These are phyloP conservation scores for Harpegnathos saltator DNA, from an alignment of 1,140 invertebrate species.

Conservation along the genomic window DNA sequence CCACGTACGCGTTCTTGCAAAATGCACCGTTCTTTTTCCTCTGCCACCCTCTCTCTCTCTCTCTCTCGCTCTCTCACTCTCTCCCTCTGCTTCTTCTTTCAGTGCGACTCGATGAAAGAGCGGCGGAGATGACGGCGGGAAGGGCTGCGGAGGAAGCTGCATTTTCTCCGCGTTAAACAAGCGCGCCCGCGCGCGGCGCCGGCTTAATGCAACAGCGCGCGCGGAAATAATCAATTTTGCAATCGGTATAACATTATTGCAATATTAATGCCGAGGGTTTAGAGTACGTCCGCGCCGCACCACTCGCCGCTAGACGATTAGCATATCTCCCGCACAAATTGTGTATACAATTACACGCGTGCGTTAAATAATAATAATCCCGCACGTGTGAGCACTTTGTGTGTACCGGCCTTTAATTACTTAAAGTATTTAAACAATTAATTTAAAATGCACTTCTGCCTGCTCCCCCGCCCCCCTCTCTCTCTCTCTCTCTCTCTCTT, in stretches of 20 bases:
- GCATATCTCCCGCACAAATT: no score
- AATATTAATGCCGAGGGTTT: constrained; percentile 1
- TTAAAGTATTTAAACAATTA: constrained; percentile 39
- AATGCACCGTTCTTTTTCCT: neutral
- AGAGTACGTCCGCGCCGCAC: neutral
- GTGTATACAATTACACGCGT: neutral
- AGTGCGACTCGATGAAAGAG: neutral
- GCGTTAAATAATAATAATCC: constrained; percentile 31
- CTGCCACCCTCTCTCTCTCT: neutral
- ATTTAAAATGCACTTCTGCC: constrained; percentile 35
- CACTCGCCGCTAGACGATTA: no score
- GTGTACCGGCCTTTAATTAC: constrained; percentile 38
- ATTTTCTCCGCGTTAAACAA: neutral
- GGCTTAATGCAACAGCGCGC: neutral
- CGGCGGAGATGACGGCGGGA: neutral
- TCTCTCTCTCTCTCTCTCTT: constrained; percentile 1
- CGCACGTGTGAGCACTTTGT: constrained; percentile 7
- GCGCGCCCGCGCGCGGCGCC: neutral
- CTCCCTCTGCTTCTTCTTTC: neutral
- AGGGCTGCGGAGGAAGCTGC: no score
- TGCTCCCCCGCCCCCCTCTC: no score
- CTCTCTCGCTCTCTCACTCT: no score
- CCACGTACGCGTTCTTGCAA: neutral
- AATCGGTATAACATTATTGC: constrained; percentile 25
- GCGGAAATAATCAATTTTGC: constrained; percentile 23